These are phyloP conservation scores for Leptura quadrifasciata DNA, from an alignment of 2,888 invertebrate genomes.

Conservation along the genomic window DNA sequence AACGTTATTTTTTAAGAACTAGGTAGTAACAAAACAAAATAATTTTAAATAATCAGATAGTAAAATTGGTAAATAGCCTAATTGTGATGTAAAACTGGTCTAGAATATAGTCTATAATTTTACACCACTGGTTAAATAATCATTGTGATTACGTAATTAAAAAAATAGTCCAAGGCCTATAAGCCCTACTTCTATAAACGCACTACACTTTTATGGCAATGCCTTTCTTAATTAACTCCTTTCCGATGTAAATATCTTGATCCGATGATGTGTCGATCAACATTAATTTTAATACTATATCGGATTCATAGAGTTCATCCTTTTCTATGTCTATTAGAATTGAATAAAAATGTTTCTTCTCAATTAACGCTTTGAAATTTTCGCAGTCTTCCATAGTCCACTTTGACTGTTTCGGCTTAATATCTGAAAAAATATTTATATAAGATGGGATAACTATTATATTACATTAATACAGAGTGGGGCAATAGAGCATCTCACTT, in stretches of 20 bases:
- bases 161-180: conserved; percentile 13
- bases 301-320: conserved; percentile 79
- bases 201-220: conserved; percentile 64
- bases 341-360: conserved; percentile 83
- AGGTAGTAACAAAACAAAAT: neutral
- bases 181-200: neutral
- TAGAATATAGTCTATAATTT: conserved; percentile 30
- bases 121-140: conserved; percentile 32
- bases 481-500: too few species aligned
- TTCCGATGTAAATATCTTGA: conserved; percentile 81
- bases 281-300: conserved; percentile 80
- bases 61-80: neutral
- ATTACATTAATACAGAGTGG: too few species aligned
- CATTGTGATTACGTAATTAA: conserved; percentile 31
- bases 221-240: conserved; percentile 79
- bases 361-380: conserved; percentile 83
- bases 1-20: neutral
- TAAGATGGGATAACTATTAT: too few species aligned
- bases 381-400: conserved; percentile 86
- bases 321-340: conserved; percentile 79
- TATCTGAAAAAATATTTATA: conserved; percentile 74
- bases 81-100: conserved; percentile 8
- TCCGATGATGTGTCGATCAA: conserved; percentile 83
- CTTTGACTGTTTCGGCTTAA: conserved; percentile 75
- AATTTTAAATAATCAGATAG: neutral